Evolutionary conservation across 2,888 invertebrate genomes (phyloP).

Genomic region (Agrotis segetum): DNA sequence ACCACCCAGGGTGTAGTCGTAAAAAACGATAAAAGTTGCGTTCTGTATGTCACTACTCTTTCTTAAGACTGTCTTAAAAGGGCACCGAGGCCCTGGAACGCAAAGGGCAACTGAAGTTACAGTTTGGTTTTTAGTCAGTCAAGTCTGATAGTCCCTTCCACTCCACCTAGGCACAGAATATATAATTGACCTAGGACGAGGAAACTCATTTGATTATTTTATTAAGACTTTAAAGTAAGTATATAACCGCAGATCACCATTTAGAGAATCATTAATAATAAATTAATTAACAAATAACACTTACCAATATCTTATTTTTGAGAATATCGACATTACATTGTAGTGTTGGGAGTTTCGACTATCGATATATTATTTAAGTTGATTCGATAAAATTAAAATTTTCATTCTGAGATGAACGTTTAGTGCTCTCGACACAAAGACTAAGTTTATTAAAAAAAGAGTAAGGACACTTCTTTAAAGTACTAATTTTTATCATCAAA

Average conservation of each 20-base stretch:
- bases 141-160: no score
- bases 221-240: neutral
- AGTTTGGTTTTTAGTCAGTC: no score
- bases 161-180: no score
- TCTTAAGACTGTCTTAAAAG: no score
- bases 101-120: no score
- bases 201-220: neutral
- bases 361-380: constrained; percentile 28
- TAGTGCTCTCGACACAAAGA: constrained; percentile 29
- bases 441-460: neutral
- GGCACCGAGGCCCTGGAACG: no score
- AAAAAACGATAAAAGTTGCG: no score
- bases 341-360: constrained; percentile 26
- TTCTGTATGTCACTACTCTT: no score
- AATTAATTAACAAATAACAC: neutral
- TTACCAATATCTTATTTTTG: neutral
- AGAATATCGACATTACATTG: constrained; percentile 24
- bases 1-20: no score
- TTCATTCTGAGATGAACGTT: constrained; percentile 45
- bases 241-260: no score
- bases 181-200: no score
- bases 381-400: constrained; percentile 47
- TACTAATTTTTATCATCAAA: no score
- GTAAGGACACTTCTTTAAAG: neutral
- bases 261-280: neutral